Base-by-base conservation (phyloP, 1,140 invertebrate species). In the Sipha flava region DNA sequence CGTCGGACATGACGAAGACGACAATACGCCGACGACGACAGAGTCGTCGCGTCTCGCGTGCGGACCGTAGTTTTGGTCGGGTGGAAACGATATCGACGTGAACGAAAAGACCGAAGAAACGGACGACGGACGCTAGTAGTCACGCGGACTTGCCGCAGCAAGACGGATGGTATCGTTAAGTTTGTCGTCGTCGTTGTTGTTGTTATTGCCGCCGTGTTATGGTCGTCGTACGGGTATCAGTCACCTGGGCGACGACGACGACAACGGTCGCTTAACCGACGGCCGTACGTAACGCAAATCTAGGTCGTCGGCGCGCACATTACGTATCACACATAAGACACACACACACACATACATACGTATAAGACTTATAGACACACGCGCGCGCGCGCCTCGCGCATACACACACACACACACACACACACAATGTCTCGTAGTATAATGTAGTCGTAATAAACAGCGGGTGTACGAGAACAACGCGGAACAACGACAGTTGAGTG, bases 251-350 rank as follows among this genome's bases (percentile, higher is more conserved):
- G 40, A 59, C 23, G 57, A 14, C 49, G 47, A 49, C 72, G 72
- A 75, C 49, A 54, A 31, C 64, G 49, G 49, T 31, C 72, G 72
- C 54, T 54, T 52, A 75, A 75, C 72, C 72, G 72, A 75, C 72
- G 70, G 49, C 45, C 26, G 68, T n/a, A 34, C 23, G 45, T 72
- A 52, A 52, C 49, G 49, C 29, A 37, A 52, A 75, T 54, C 72
- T 75, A 75, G 72, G 72, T 75, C 72, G 72, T 37, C 72, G 31
- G n/a, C 49, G 72, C 26, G 72, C 49, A 54, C 64, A 66, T 73
- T 52, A 54, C n/a, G n/a, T 52, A 49, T 52, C 37, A 12, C 40
- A 12, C 3, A 12, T 43, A 43, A 43, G 23, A 34, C 68, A 34
- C 68, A 49, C 68, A 31, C 45, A 47, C 68, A n/a, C 45, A 31